These are phyloP conservation scores for Danionella cerebrum DNA, from an alignment of 2,113 vertebrate species.

Conservation along the genomic window DNA sequence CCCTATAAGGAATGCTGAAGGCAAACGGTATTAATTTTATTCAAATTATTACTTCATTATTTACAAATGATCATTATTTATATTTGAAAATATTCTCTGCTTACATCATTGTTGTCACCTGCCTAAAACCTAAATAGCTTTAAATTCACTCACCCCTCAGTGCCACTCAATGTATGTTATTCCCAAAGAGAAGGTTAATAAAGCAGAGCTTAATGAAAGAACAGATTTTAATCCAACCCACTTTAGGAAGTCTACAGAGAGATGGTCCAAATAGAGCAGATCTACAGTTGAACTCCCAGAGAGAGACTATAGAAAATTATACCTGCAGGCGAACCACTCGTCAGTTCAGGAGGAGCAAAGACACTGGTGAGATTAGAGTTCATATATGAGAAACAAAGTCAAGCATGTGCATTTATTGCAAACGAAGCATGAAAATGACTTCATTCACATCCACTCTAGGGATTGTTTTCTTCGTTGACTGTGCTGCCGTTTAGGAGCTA, in stretches of 20 bases:
- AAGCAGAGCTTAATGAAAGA: conserved; percentile 25
- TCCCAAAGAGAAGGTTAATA: conserved; percentile 7
- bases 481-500: too few relatives aligned
- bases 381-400: not conserved
- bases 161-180: not conserved
- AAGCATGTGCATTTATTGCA: not conserved
- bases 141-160: too few relatives aligned
- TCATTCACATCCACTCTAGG: not conserved
- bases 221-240: conserved; percentile 11
- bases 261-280: conserved; percentile 1
- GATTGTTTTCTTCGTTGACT: too few relatives aligned
- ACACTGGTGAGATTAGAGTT: conserved; percentile 28
- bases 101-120: too few relatives aligned
- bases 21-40: too few relatives aligned
- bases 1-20: too few relatives aligned
- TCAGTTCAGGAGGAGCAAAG: conserved; percentile 45
- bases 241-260: not conserved
- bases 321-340: conserved; percentile 37
- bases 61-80: too few relatives aligned
- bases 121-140: too few relatives aligned
- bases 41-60: too few relatives aligned
- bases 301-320: conserved; percentile 16
- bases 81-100: too few relatives aligned
- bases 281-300: conserved; percentile 7
- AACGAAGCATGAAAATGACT: not conserved